Percentiles rank a stretch among this genome's conserved stretches.
Conservation (phyloP, 2,113 vertebrate genomes). For the Poecile atricapillus region DNA sequence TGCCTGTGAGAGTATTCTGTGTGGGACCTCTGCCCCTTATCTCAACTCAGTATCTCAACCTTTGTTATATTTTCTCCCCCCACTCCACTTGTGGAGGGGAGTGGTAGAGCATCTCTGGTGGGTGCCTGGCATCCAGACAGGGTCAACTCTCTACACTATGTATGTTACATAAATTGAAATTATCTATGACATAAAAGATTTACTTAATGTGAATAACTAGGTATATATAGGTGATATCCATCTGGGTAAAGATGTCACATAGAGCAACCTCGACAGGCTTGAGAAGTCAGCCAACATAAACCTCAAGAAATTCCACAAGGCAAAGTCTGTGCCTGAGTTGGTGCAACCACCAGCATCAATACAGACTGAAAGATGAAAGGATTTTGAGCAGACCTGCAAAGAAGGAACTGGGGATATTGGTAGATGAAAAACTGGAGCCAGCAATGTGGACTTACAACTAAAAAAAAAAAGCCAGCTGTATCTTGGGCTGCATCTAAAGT, state of each 20-base stretch:
- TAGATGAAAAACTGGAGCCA: neutral
- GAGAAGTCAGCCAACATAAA: neutral
- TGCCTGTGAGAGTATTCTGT: neutral
- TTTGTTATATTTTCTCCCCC: neutral
- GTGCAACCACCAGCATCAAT: neutral
- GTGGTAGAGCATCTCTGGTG: neutral
- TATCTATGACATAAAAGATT: neutral
- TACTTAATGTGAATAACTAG: neutral
- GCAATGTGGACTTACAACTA: rapidly evolving
- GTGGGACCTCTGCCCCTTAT: neutral
- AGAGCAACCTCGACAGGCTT: neutral
- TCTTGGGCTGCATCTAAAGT: neutral
- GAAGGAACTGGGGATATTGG: neutral
- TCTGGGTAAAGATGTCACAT: neutral
- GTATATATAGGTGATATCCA: neutral
- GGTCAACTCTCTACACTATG: rapidly evolving
- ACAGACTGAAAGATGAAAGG: neutral
- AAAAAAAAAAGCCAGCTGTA: rapidly evolving
- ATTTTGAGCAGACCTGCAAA: neutral
- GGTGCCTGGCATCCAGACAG: neutral
- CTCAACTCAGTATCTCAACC: neutral
- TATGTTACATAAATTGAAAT: neutral
- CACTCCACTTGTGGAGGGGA: neutral
- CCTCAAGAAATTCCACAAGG: neutral
- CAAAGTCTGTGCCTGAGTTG: neutral